Percentiles rank a stretch among this genome's conserved stretches.
phyloP scores from a whole-genome alignment of 2,113 vertebrate species.

The Jacana jacana region DNA sequence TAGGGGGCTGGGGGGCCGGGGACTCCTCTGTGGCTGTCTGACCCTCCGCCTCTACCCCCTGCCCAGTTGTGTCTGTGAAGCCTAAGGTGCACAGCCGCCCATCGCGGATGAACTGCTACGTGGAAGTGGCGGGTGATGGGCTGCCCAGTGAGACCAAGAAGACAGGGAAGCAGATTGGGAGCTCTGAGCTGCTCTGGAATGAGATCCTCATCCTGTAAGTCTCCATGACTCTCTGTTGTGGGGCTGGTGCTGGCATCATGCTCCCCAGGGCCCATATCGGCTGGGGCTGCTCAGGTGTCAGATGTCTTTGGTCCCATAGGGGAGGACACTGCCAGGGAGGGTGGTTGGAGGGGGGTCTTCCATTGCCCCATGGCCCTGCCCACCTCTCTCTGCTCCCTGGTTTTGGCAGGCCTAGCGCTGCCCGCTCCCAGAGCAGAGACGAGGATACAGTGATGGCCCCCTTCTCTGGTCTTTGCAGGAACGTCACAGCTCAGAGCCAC shows the following conservation, averaged over 20 bases:
- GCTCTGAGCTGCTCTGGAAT: constrained; percentile 92
- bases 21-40: not conserved
- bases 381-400: not conserved
- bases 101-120: constrained; percentile 87
- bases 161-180: constrained; percentile 90
- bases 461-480: constrained; percentile 70
- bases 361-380: fast-evolving
- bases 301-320: not conserved
- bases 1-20: not conserved
- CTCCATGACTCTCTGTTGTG: fast-evolving
- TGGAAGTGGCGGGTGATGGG: constrained; percentile 90
- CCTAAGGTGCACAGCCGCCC: constrained; percentile 84
- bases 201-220: constrained; percentile 89
- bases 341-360: not conserved
- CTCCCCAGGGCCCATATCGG: fast-evolving
- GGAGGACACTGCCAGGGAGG: fast-evolving
- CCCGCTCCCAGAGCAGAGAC: fast-evolving
- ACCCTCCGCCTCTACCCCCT: not conserved
- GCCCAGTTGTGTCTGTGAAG: constrained; percentile 88
- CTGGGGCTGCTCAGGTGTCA: not conserved
- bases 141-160: constrained; percentile 92
- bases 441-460: fast-evolving
- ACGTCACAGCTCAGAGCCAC: constrained; percentile 90
- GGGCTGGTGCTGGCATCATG: fast-evolving
- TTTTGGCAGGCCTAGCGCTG: not conserved